Conservation (phyloP, 2,797 vertebrate species). For the Atherinosoma microstoma region DNA sequence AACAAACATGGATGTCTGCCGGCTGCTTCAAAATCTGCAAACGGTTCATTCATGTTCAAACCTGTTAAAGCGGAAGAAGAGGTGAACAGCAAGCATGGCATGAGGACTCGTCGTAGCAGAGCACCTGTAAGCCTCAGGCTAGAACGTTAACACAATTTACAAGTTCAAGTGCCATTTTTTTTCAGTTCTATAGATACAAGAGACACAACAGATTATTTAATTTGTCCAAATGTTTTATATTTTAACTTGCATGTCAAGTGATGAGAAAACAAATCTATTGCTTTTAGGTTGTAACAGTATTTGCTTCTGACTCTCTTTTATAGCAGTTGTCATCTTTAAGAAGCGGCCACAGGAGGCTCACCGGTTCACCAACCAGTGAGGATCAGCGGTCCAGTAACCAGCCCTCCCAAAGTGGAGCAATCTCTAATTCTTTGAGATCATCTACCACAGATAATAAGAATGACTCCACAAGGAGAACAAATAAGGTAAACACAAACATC, state of each 20-base stretch:
- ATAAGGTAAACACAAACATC: slow-evolving; percentile 84
- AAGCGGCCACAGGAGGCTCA: slow-evolving; percentile 96
- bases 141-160: neutral
- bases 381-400: slow-evolving; percentile 91
- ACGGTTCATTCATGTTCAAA: slow-evolving; percentile 96
- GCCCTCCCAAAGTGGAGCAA: slow-evolving; percentile 87
- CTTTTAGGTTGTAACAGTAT: slow-evolving; percentile 13
- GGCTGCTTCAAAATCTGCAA: slow-evolving; percentile 90
- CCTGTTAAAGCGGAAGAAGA: slow-evolving; percentile 98
- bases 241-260: neutral
- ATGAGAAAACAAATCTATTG: neutral
- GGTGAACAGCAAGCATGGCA: slow-evolving; percentile 94
- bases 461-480: slow-evolving; percentile 89
- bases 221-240: neutral
- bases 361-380: slow-evolving; percentile 91
- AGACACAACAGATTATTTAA: neutral
- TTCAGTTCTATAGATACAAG: neutral
- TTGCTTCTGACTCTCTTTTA: slow-evolving; percentile 20
- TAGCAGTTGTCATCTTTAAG: slow-evolving; percentile 94
- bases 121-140: slow-evolving; percentile 87
- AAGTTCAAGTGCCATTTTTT: neutral
- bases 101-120: slow-evolving; percentile 97
- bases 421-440: slow-evolving; percentile 90
- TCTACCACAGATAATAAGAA: slow-evolving; percentile 93
- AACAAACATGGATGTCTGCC: slow-evolving; percentile 97